These are phyloP conservation scores for Periplaneta americana DNA, from an alignment of 1,140 invertebrate species.

Conservation along the genomic window DNA sequence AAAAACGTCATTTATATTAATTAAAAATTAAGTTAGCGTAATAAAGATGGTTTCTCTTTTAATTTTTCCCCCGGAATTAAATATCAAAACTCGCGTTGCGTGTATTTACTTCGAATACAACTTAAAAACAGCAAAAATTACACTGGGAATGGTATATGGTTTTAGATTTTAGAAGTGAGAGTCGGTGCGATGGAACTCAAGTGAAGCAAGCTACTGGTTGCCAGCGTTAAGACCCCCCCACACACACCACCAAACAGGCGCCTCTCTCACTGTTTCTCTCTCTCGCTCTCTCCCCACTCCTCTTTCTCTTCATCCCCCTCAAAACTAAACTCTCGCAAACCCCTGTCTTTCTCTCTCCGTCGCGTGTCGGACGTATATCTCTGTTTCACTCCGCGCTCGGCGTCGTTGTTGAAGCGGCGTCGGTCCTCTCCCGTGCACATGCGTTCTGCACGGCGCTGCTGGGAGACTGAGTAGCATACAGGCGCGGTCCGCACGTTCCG, in stretches of 20 bases:
- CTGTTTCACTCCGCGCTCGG: neutral
- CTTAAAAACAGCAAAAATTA: neutral
- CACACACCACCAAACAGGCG: too few species aligned
- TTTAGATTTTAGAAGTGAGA: neutral
- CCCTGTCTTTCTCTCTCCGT: neutral
- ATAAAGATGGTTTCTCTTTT: neutral
- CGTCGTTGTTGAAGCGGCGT: neutral
- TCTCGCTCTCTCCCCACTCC: neutral
- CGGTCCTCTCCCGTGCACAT: neutral
- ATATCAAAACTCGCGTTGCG: neutral
- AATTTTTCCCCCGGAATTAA: neutral
- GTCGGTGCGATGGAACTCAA: neutral
- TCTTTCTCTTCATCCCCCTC: neutral
- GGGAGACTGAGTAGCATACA: neutral
- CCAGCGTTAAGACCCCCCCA: neutral
- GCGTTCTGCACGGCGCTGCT: neutral
- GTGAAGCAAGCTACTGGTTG: neutral
- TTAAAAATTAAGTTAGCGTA: neutral
- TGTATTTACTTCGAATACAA: neutral
- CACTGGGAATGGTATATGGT: neutral
- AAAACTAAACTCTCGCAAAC: neutral
- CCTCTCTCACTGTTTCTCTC: neutral
- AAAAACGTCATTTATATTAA: neutral
- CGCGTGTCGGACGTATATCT: neutral
- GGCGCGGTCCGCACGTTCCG: neutral